Evolutionary conservation across 2,797 vertebrate species (phyloP), one percentile per base, ranked within the genome.

Genomic region (Psittacula echo): DNA sequence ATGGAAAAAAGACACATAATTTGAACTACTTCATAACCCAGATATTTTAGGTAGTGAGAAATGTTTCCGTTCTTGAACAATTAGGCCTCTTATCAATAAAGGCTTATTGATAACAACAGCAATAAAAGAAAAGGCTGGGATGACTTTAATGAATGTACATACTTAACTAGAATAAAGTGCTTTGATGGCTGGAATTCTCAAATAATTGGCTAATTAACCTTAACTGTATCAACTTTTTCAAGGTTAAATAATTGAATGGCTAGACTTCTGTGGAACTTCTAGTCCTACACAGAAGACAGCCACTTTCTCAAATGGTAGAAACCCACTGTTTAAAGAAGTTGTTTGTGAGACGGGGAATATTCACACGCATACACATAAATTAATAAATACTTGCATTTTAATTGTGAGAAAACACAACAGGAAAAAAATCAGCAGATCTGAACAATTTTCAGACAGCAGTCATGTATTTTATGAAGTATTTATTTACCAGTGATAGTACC

Each of bases 201-300:
- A 97, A 93, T 96, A 97, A 96, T 97, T 94, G 81, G 50, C 73
- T 98, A 94, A 96, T 97, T 98, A 98, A 95, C 93, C 79, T 97
- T 87, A 97, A 75, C 85, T 90, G 34, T 94, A 94, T 87, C 83
- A 97, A 93, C 48, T 71, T 90, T 89, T 94, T 90, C 87, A 97
- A 97, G 91, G 95, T 97, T 97, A 97, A 96, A 93, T 94, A 95
- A 97, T 81, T 95, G 22, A 65, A 86, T 34, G 61, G 67, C 81
- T 91, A 44, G 75, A 86, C n/a, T 94, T 95, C 88, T 90, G 41
- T 83, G 76, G 74, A 96, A 79, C 34, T 85, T 73, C 32, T 54
- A 77, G 22, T 50, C 84, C 93, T 94, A 82, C 37, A 82, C 18
- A 92, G 73, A 91, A n/a, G 65, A 66, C 34, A 88, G 30, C 5